Base-by-base conservation (phyloP, 2,797 vertebrate species). In the Chloroceryle amazona region DNA sequence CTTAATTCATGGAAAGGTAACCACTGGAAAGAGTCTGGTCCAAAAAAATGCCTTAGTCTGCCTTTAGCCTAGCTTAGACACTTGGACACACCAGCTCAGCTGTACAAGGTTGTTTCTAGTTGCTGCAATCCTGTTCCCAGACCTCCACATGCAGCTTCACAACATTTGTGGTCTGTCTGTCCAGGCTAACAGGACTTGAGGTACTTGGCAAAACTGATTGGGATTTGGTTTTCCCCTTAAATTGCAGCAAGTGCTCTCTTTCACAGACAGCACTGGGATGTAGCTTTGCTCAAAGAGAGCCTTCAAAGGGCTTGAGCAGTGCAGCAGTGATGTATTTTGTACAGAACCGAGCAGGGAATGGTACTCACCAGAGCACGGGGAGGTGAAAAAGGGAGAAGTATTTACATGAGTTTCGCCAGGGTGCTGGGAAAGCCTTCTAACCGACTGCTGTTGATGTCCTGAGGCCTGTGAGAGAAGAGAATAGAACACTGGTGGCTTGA, bases 361-460 rank as follows among this genome's bases (percentile, higher is more conserved):
- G 28, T 65, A 91, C 93, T 96, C 80, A 96, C 81, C 79, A 89
- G 89, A 70, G 46, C 13, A 1, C 2, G n/a, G 35, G 55, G 28
- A 88, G 85, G 54, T 51, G 92, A 47, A 84, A 72, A 75, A 72
- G 31, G 76, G 74, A 85, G 44, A 57, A 71, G 26, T 51, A 67
- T 94, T 88, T 90, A 96, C 78, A 88, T 91, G 76, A 96, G 74
- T 82, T 96, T 97, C 73, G 76, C 78, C 79, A 96, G 51, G 33
- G 67, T 70, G 86, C 87, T 92, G 86, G 94, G 83, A 39, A 91
- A 58, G 33, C 86, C 70, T 60, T 72, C 95, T 67, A 93, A 51
- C 81, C 0, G 60, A 16, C 90, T 87, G 65, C 67, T 92, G 71
- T 29, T 68, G 0, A 44, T 75, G 81, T 96, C 93, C 74, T 95